Conservation (phyloP, 2,113 vertebrate genomes). For the Thunnus thynnus region DNA sequence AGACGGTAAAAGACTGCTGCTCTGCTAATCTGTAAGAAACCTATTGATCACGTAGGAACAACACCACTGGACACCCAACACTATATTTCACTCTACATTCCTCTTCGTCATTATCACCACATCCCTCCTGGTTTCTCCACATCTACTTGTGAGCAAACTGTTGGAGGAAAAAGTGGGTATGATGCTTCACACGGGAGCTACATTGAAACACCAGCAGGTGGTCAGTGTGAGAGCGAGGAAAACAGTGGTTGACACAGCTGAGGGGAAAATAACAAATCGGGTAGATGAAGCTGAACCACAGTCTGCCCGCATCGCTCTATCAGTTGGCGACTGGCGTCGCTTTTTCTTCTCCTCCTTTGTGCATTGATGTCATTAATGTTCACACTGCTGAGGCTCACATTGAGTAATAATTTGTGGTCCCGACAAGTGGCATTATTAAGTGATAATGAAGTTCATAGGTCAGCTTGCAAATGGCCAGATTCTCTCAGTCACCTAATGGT, state of each 20-base stretch:
- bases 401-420: conserved; percentile 4
- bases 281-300: conserved; percentile 26
- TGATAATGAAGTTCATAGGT: conserved; percentile 51
- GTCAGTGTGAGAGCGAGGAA: background rate
- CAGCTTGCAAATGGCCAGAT: conserved; percentile 15
- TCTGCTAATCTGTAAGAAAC: conserved; percentile 52
- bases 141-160: background rate
- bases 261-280: conserved; percentile 6
- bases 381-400: background rate
- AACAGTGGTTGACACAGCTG: background rate
- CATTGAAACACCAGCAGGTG: conserved; percentile 13
- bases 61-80: background rate
- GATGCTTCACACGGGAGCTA: conserved; percentile 6
- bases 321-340: background rate
- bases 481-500: conserved; percentile 5
- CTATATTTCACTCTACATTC: background rate
- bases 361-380: conserved; percentile 7
- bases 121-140: background rate
- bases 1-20: background rate
- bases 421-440: conserved; percentile 34
- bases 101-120: background rate
- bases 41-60: conserved; percentile 33
- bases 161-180: conserved; percentile 8
- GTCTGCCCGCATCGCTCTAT: background rate
- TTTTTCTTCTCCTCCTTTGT: background rate